These are phyloP conservation scores for Candoia aspera DNA, from an alignment of 2,113 vertebrate species.

Conservation along the genomic window DNA sequence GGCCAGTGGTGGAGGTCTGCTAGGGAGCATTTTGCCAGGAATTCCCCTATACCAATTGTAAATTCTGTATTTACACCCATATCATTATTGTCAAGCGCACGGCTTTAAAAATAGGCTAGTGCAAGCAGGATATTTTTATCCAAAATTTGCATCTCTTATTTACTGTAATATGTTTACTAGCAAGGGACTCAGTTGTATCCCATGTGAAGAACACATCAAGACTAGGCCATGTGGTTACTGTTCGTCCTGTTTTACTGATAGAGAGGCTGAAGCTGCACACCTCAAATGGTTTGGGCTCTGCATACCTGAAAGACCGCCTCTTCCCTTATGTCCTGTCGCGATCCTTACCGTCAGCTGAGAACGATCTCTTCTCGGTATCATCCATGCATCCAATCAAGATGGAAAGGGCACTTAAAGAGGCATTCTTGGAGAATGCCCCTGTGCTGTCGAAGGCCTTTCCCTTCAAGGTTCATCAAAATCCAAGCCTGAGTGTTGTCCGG, in stretches of 20 bases:
- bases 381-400: neutral
- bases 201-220: neutral
- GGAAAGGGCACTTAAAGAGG: slow-evolving; percentile 25
- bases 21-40: neutral
- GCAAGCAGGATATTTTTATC: neutral
- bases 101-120: neutral
- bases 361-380: slow-evolving; percentile 15
- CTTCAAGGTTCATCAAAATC: slow-evolving; percentile 20
- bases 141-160: neutral
- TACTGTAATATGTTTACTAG: neutral
- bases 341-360: slow-evolving; percentile 17
- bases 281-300: neutral
- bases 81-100: neutral
- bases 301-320: slow-evolving; percentile 14
- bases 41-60: neutral
- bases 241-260: slow-evolving; percentile 16
- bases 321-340: slow-evolving; percentile 18
- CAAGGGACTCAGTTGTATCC: neutral
- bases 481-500: slow-evolving; percentile 7
- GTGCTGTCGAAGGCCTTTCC: neutral
- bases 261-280: neutral
- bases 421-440: slow-evolving; percentile 26
- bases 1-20: no score
- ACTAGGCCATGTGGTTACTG: neutral
- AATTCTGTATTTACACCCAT: neutral